Base-by-base conservation (phyloP, 2,797 vertebrate species). In the Notamacropus eugenii region DNA sequence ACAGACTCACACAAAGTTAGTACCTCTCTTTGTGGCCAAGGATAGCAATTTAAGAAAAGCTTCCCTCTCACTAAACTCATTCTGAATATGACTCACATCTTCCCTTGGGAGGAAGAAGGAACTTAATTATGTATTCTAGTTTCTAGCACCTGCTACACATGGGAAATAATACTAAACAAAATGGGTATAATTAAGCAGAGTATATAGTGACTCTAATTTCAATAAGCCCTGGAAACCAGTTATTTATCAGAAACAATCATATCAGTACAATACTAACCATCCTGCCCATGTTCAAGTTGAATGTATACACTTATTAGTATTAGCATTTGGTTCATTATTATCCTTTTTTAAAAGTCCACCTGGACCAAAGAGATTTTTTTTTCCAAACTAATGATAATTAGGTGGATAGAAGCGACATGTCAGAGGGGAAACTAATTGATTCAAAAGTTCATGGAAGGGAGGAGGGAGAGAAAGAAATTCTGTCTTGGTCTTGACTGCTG, bases 361-460 rank as follows among this genome's bases (percentile, higher is more conserved):
- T 52, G 54, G 82, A 56, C 87, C 95, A 90, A 91, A 93, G 50
- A 27, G 90, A 31, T 95, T 93, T 96, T 97, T 82, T 46, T 95
- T 96, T 96, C 67, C 97, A 98, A 95, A 40, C 13, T 16, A 55
- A 95, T 94, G 95, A 94, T 96, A 27, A 95, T 97, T 97, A 95
- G 40, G 46, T 91, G n/a, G 94, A 28, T 12, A 91, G 55, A 0
- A 14, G 40, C 92, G 10, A 95, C 92, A 94, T 96, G 0, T 54
- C 96, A 96, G 96, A 94, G 57, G 95, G 94, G 96, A 97, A 90
- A 92, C 58, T 0, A 93, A 29, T 46, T 97, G 97, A 96, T 96
- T 97, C 95, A 59, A 91, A 96, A 62, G 19, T 94, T 91, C 31
- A 87, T 93, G 93, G 6, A 55, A 46, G 90, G n/a, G 40, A 95